phyloP scores from a whole-genome alignment of 2,113 vertebrate genomes.

The Siniperca chuatsi region DNA sequence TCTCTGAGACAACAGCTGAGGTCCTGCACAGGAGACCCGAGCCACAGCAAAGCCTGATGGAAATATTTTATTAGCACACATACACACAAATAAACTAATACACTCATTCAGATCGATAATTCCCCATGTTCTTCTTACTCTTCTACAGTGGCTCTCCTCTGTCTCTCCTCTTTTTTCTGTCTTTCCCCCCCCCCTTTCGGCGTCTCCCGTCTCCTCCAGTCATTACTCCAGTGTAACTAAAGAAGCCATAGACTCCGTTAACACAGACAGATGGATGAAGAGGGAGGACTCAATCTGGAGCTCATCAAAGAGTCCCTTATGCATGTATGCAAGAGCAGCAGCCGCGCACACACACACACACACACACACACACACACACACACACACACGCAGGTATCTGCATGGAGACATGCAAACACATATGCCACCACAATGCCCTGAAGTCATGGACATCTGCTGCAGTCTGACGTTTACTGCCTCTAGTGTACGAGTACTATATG shows the following conservation, averaged over 20 bases:
- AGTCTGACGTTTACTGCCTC: not conserved
- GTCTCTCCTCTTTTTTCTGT: not conserved
- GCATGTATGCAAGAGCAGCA: constrained; percentile 41
- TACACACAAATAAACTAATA: constrained; percentile 22
- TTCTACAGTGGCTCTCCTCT: not conserved
- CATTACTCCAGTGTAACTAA: constrained; percentile 11
- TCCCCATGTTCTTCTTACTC: not conserved
- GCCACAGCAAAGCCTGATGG: not conserved
- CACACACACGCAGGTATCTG: not conserved
- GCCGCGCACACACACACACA: constrained; percentile 14
- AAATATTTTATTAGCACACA: not conserved
- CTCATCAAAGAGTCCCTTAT: constrained; percentile 24
- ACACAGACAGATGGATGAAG: constrained; percentile 32
- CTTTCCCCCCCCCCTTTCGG: not conserved
- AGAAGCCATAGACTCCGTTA: constrained; percentile 11
- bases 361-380: constrained; percentile 1
- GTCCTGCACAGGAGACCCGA: too few relatives aligned
- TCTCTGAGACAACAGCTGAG: not conserved
- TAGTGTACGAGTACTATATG: too few relatives aligned
- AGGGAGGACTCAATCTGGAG: constrained; percentile 26
- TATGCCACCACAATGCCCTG: not conserved
- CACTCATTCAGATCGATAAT: constrained; percentile 17
- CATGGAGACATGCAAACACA: constrained; percentile 5
- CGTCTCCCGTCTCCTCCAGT: not conserved
- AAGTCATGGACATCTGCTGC: constrained; percentile 5